Evolutionary conservation across 2,113 vertebrate species (phyloP), one percentile per base, ranked within the genome.

Genomic region (Caranx ignobilis): DNA sequence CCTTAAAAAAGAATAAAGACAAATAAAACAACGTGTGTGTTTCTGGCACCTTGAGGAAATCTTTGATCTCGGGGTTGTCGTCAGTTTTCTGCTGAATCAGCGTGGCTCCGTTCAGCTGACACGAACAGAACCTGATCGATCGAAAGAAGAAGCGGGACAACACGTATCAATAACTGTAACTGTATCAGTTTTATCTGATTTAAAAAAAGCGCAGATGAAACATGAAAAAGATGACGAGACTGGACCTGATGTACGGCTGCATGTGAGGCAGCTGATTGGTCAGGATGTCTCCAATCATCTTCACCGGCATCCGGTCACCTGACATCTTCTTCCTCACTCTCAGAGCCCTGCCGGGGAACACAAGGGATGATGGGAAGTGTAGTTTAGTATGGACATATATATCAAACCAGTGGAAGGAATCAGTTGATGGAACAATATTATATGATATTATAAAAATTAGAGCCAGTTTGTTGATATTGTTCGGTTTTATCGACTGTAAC

Each of bases 301-400:
- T 99, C 93, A 99, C 97, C 0, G 98, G 98, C 98, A 99, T 99
- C 87, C 96, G 97, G 85, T 99, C 98, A 10, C 98, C 98, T 0
- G 98, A 99, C 98, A 99, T 99, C 94, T 99, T 99, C 96, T 99
- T 99, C 80, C 98, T 95, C 62, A 99, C 98, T 0, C 98, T 93
- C 88, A 99, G 94, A 0, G 98, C 98, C 85, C 98, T 99, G 90
- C 21, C 10, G 37, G 15, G 47, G 37, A 52, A 69, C 35, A 45
- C 5, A 2, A 9, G 3, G 32, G 2, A 8, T 48, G 26, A 21
- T 35, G 60, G 1, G 50, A 43, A 12, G 45, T 15, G 15, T 47
- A 15, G 45, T 47, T 5, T 47, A 4, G 39, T 41, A 41, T 41
- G 8, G 5, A 37, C 7, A 37, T 37, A 37, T 41, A 41, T 9